Conservation (phyloP, 2,888 invertebrate genomes). For the Callinectes sapidus region DNA sequence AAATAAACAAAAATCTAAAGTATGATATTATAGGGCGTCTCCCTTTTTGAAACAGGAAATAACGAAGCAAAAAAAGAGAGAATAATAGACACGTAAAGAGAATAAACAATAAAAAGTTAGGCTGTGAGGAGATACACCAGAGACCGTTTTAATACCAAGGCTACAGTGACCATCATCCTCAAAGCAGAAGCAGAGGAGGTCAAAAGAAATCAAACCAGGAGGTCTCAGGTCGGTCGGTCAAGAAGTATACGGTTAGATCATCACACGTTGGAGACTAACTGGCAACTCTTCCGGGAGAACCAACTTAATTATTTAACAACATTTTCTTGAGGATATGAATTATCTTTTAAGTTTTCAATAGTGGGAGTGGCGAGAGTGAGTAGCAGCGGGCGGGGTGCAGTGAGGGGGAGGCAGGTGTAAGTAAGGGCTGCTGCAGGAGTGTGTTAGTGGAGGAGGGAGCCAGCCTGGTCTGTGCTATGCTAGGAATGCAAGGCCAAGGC, state of each 20-base stretch:
- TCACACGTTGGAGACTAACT: background rate
- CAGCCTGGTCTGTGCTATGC: conserved; percentile 40
- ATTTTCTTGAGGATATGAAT: background rate
- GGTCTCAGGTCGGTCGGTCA: no score
- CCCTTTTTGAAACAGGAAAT: background rate
- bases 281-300: background rate
- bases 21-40: no score
- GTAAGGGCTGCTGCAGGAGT: background rate
- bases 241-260: background rate
- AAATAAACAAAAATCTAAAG: no score
- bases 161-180: background rate
- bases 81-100: background rate
- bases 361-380: background rate
- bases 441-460: conserved; percentile 42
- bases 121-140: background rate
- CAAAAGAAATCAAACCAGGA: no score
- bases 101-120: background rate
- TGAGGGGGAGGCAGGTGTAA: background rate
- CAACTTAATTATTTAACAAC: conserved; percentile 5
- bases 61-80: background rate
- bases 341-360: background rate
- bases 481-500: conserved; percentile 62
- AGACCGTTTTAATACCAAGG: background rate
- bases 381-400: background rate
- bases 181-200: background rate